phyloP scores from a whole-genome alignment of 2,888 invertebrate species.

The Monopis laevigella region DNA sequence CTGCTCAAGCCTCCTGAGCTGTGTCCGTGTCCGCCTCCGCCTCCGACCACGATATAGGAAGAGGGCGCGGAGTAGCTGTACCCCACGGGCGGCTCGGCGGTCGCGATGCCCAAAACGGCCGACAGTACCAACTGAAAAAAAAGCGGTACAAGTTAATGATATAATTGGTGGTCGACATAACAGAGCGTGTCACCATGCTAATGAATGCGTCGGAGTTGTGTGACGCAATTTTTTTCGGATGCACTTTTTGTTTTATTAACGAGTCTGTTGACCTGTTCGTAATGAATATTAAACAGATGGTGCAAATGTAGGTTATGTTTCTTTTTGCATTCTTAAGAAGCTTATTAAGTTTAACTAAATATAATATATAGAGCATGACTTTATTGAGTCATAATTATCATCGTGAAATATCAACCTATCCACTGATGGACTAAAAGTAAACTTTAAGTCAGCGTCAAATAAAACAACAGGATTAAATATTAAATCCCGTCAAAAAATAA shows the following conservation, averaged over 20 bases:
- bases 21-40: conserved; percentile 33
- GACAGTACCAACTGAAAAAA: conserved; percentile 69
- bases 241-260: conserved; percentile 1
- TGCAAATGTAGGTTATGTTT: too few species aligned
- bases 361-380: too few species aligned
- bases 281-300: too few species aligned
- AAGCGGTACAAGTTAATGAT: conserved; percentile 14
- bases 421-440: too few species aligned
- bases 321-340: too few species aligned
- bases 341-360: too few species aligned
- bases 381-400: too few species aligned
- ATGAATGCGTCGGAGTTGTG: conserved; percentile 2
- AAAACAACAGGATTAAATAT: too few species aligned
- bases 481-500: too few species aligned
- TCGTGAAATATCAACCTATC: too few species aligned
- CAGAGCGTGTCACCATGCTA: conserved; percentile 6
- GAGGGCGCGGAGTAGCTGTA: conserved; percentile 72
- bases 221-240: neutral
- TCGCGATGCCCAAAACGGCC: conserved; percentile 78
- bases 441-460: too few species aligned
- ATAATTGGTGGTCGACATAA: neutral
- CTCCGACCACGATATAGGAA: conserved; percentile 72
- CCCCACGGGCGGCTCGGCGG: conserved; percentile 81
- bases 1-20: conserved; percentile 57
- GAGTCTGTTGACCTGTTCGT: neutral